Conservation (phyloP, 1,140 invertebrate species). For the Galendromus occidentalis region DNA sequence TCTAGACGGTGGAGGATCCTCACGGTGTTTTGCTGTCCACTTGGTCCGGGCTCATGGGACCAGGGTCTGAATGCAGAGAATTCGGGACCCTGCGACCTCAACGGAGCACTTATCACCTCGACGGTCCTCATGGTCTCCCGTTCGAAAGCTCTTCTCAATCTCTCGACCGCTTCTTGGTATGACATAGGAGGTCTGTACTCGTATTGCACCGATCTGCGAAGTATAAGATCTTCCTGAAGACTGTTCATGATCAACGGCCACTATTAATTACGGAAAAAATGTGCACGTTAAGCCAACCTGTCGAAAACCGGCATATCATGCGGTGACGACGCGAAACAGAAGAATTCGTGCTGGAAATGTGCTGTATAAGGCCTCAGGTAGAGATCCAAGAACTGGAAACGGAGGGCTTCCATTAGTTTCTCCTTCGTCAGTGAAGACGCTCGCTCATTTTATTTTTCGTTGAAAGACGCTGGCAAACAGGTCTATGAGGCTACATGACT, state of each 20-base stretch:
- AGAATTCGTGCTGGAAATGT: conserved; percentile 3
- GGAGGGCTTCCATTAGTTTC: too few relatives aligned
- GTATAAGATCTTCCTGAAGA: too few relatives aligned
- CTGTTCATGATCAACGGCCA: too few relatives aligned
- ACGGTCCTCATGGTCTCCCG: not conserved
- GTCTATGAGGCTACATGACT: too few relatives aligned
- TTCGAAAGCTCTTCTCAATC: not conserved
- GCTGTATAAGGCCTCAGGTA: not conserved
- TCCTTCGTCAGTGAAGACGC: too few relatives aligned
- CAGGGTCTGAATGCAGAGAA: not conserved
- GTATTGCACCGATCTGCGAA: not conserved
- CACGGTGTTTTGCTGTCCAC: not conserved
- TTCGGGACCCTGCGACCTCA: not conserved
- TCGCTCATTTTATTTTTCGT: too few relatives aligned
- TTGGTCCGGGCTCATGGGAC: not conserved
- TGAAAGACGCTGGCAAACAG: too few relatives aligned
- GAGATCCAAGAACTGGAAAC: not conserved
- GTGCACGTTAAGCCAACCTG: not conserved
- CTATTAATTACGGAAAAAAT: too few relatives aligned
- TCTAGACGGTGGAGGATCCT: too few relatives aligned
- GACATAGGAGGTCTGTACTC: not conserved
- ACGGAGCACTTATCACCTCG: not conserved
- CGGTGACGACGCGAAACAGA: not conserved
- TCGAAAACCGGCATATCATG: not conserved
- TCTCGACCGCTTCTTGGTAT: not conserved